These are phyloP conservation scores for Jordanella pulchra DNA, from an alignment of 2,797 vertebrate species.

Conservation along the genomic window DNA sequence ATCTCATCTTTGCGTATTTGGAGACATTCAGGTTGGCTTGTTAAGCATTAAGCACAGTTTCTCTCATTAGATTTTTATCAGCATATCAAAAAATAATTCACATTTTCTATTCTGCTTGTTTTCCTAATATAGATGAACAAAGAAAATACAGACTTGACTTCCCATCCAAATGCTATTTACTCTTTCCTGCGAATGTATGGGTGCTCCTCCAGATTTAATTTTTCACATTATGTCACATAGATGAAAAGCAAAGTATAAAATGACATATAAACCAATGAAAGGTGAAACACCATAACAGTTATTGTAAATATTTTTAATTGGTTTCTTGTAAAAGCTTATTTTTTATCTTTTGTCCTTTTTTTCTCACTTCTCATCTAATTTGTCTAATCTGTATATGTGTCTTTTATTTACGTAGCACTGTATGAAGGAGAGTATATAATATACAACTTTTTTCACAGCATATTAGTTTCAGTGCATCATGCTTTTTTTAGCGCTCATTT, in stretches of 20 bases:
- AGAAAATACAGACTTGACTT: background rate
- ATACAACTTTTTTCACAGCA: slow-evolving; percentile 3
- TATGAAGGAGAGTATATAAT: background rate
- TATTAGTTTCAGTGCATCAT: slow-evolving; percentile 13
- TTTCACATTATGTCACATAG: background rate
- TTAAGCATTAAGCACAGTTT: background rate
- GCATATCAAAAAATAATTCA: background rate
- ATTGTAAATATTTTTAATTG: background rate
- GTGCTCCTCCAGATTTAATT: background rate
- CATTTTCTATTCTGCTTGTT: background rate
- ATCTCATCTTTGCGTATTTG: background rate
- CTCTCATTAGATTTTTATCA: background rate
- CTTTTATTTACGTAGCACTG: background rate
- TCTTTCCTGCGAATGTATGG: background rate
- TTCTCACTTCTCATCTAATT: background rate
- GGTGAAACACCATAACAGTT: background rate
- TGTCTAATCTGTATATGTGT: background rate
- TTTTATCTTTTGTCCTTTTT: background rate
- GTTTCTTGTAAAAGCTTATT: background rate
- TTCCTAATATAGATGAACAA: background rate
- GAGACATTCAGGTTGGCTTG: background rate
- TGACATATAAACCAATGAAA: background rate
- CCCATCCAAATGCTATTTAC: background rate
- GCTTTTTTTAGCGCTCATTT: slow-evolving; percentile 8
- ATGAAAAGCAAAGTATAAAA: background rate